phyloP scores from a whole-genome alignment of 2,888 invertebrate genomes.

The Volucella bombylans region DNA sequence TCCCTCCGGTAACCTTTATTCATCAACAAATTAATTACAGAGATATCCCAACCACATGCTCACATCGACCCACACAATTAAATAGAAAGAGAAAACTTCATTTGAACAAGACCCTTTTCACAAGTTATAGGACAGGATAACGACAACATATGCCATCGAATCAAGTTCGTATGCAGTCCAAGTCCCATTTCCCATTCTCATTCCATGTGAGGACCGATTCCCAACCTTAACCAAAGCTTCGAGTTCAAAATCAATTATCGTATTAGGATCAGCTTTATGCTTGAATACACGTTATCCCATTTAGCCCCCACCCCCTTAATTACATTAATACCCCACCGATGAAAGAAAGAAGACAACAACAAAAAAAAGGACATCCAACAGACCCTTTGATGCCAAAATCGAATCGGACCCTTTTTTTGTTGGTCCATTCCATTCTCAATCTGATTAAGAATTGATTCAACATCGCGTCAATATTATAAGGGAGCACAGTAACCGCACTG shows the following conservation, averaged over 20 bases:
- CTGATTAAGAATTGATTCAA: conserved; percentile 70
- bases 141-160: conserved; percentile 39
- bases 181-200: neutral
- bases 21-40: conserved; percentile 50
- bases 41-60: conserved; percentile 41
- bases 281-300: conserved; percentile 58
- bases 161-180: conserved; percentile 5
- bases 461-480: conserved; percentile 42
- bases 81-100: neutral
- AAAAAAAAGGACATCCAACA: conserved; percentile 28
- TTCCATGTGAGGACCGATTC: too few species aligned
- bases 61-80: conserved; percentile 4
- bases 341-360: neutral
- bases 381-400: conserved; percentile 59
- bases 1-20: conserved; percentile 3
- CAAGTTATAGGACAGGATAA: conserved; percentile 11
- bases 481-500: neutral
- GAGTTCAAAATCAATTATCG: conserved; percentile 73
- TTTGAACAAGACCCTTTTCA: conserved; percentile 21
- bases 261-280: conserved; percentile 69
- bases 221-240: conserved; percentile 41
- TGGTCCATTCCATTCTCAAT: conserved; percentile 67
- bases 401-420: conserved; percentile 55
- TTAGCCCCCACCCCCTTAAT: conserved; percentile 61
- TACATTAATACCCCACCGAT: conserved; percentile 61